Conservation (phyloP, 37 sponge, comb jelly and placozoan species). For the Theonella swinhoei region DNA sequence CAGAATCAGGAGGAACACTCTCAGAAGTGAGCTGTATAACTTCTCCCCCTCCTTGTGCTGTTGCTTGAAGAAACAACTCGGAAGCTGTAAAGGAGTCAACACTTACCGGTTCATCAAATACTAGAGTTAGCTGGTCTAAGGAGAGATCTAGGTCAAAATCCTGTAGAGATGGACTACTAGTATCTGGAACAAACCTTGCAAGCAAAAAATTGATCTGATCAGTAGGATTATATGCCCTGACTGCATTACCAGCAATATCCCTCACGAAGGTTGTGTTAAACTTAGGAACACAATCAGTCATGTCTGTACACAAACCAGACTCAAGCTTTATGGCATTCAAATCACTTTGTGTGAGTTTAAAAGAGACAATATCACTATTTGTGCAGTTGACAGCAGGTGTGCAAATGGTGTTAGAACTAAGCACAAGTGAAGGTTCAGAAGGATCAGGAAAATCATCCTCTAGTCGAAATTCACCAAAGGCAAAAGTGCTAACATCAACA, state of each 20-base stretch:
- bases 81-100: slow-evolving; percentile 46
- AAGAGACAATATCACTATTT: slow-evolving; percentile 33
- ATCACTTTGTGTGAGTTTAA: slow-evolving; percentile 52
- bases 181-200: slow-evolving; percentile 41
- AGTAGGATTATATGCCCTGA: slow-evolving; percentile 36
- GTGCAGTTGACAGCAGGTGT: slow-evolving; percentile 29
- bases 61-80: slow-evolving; percentile 56
- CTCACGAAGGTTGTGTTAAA: slow-evolving; percentile 44
- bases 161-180: slow-evolving; percentile 54
- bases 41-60: slow-evolving; percentile 12
- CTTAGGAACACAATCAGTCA: slow-evolving; percentile 76
- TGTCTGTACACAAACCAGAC: slow-evolving; percentile 59
- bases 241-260: slow-evolving; percentile 38
- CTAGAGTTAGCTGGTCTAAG: slow-evolving; percentile 56
- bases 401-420: slow-evolving; percentile 52
- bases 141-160: slow-evolving; percentile 72
- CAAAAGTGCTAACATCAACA: slow-evolving; percentile 64
- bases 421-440: slow-evolving; percentile 2
- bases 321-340: slow-evolving; percentile 71
- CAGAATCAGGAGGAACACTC: not conserved
- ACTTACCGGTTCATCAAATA: slow-evolving; percentile 79
- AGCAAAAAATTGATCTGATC: slow-evolving; percentile 21
- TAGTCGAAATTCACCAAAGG: slow-evolving; percentile 60
- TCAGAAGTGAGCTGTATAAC: not conserved
- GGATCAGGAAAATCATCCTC: slow-evolving; percentile 44